phyloP scores from a whole-genome alignment of 2,888 invertebrate species.

The Caenorhabditis wallacei region DNA sequence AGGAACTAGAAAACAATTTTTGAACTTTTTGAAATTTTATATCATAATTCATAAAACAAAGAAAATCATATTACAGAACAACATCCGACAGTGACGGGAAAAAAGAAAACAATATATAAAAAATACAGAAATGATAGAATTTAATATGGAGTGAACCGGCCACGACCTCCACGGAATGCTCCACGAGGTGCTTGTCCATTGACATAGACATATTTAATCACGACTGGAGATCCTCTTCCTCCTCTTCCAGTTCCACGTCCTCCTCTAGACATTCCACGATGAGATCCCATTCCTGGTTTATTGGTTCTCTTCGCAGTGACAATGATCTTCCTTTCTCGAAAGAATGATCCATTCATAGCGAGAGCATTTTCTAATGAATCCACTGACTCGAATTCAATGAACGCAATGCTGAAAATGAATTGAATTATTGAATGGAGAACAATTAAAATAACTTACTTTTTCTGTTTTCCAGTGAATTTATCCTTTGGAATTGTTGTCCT shows the following conservation, averaged over 20 bases:
- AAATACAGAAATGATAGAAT: too few species aligned
- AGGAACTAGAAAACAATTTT: too few species aligned
- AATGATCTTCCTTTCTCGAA: background rate
- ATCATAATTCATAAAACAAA: too few species aligned
- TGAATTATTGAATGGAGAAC: background rate
- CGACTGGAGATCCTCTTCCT: background rate
- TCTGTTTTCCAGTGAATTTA: background rate
- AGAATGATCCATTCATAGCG: background rate
- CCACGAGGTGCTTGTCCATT: background rate
- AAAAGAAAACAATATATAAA: too few species aligned
- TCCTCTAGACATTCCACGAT: background rate
- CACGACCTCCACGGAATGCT: background rate
- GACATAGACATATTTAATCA: constrained; percentile 11
- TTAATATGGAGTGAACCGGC: background rate
- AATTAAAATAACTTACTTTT: constrained; percentile 3
- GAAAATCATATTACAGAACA: too few species aligned
- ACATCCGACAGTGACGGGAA: too few species aligned
- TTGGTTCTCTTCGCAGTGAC: constrained; percentile 14
- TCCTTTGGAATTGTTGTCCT: constrained; percentile 16
- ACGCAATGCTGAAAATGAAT: background rate
- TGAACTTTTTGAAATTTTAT: too few species aligned
- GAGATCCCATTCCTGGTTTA: background rate
- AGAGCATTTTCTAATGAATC: background rate
- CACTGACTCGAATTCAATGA: background rate
- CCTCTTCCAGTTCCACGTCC: background rate